phyloP scores from a whole-genome alignment of 2,113 vertebrate species.

The Brevimyrus niger region DNA sequence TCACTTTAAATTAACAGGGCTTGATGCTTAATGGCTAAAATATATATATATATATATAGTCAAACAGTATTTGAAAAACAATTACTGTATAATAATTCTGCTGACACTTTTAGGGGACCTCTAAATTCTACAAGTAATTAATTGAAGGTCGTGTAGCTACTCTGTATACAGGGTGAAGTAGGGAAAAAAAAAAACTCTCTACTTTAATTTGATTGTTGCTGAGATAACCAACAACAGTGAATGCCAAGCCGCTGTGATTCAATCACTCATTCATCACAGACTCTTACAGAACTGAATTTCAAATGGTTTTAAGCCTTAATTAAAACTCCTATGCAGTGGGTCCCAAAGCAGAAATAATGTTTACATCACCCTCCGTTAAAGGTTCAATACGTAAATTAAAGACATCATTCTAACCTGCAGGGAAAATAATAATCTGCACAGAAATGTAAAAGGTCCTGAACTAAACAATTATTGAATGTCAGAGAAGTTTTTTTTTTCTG shows the following conservation, averaged over 20 bases:
- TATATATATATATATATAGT: background rate
- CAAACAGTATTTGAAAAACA: background rate
- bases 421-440: background rate
- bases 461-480: constrained; percentile 17
- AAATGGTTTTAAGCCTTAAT: constrained; percentile 11
- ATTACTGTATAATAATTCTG: background rate
- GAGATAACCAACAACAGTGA: constrained; percentile 7
- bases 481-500: constrained; percentile 7
- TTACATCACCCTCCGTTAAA: constrained; percentile 10
- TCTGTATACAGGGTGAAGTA: background rate
- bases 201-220: constrained; percentile 2
- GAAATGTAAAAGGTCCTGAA: constrained; percentile 15
- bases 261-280: constrained; percentile 11
- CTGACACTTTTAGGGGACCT: background rate
- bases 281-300: background rate
- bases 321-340: constrained; percentile 5
- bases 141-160: background rate
- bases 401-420: constrained; percentile 14
- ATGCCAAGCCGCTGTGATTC: background rate
- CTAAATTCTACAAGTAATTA: background rate
- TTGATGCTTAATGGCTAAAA: background rate
- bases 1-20: background rate
- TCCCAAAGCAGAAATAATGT: constrained; percentile 9
- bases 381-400: constrained; percentile 12
- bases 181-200: background rate